These are phyloP conservation scores for Meiosimyza platycephala DNA, from an alignment of 2,888 invertebrate genomes.

Conservation along the genomic window DNA sequence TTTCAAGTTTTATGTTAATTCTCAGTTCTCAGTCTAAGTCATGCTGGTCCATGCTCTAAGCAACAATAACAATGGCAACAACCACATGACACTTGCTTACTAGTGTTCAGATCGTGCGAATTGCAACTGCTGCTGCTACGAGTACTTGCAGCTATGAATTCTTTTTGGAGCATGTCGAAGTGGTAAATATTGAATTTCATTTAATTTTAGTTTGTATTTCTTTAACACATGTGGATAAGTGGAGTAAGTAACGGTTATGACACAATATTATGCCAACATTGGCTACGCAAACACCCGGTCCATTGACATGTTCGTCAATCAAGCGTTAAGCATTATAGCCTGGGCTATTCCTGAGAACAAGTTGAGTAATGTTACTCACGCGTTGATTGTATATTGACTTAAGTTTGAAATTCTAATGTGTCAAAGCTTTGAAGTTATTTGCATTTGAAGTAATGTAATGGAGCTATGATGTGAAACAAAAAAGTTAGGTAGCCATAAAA, in stretches of 20 bases:
- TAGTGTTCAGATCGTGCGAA: slow-evolving; percentile 26
- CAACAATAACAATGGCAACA: not conserved
- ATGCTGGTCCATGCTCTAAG: slow-evolving; percentile 1
- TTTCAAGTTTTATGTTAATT: not conserved
- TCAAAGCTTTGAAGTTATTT: too few relatives aligned
- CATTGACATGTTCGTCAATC: slow-evolving; percentile 20
- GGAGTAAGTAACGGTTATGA: not conserved
- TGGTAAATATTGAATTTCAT: slow-evolving; percentile 41
- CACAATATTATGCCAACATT: not conserved
- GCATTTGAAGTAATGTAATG: too few relatives aligned
- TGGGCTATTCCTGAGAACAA: not conserved
- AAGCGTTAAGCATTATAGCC: slow-evolving; percentile 7
- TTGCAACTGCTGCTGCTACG: not conserved
- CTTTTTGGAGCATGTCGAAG: slow-evolving; percentile 42
- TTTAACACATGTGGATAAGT: not conserved
- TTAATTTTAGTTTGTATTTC: slow-evolving; percentile 24
- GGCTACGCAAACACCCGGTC: not conserved
- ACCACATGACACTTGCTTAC: slow-evolving; percentile 14
- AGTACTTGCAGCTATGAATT: slow-evolving; percentile 3
- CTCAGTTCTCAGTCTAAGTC: slow-evolving; percentile 3
- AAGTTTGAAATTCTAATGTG: too few relatives aligned
- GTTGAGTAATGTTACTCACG: slow-evolving; percentile 5
- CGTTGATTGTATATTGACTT: not conserved
- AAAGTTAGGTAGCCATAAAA: too few relatives aligned
- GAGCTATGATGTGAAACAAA: too few relatives aligned